Evolutionary conservation across 2,113 vertebrate genomes (phyloP).

Genomic region (Peromyscus californicus): DNA sequence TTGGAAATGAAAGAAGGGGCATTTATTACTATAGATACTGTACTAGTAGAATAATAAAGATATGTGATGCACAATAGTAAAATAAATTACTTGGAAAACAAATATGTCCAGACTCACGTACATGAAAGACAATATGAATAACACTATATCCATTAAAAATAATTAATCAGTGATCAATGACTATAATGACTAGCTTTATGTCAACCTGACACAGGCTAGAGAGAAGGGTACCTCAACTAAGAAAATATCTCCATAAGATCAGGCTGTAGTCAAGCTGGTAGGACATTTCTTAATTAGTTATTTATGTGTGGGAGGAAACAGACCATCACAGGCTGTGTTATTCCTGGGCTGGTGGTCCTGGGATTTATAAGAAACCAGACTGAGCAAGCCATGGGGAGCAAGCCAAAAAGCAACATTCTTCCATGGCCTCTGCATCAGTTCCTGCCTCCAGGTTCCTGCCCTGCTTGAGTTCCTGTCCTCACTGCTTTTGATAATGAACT

Average conservation of each 20-base stretch:
- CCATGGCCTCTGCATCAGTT: not conserved
- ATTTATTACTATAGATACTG: not conserved
- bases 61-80: not conserved
- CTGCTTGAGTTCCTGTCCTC: not conserved
- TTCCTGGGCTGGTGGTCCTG: not conserved
- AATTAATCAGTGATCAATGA: not conserved
- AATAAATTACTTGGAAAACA: not conserved
- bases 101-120: not conserved
- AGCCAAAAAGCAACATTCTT: no score
- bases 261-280: not conserved
- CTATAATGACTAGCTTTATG: not conserved
- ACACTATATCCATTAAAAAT: not conserved
- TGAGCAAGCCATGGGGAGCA: not conserved
- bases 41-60: not conserved
- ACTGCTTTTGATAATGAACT: not conserved
- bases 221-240: not conserved
- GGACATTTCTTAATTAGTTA: not conserved
- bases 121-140: not conserved
- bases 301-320: not conserved
- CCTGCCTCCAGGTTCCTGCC: not conserved
- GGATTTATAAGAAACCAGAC: not conserved
- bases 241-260: not conserved
- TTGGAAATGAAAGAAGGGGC: not conserved
- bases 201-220: not conserved
- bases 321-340: no score